Evolutionary conservation across 2,797 vertebrate genomes (phyloP), one percentile per base, ranked within the genome.

Genomic region (Hemibagrus guttatus): DNA sequence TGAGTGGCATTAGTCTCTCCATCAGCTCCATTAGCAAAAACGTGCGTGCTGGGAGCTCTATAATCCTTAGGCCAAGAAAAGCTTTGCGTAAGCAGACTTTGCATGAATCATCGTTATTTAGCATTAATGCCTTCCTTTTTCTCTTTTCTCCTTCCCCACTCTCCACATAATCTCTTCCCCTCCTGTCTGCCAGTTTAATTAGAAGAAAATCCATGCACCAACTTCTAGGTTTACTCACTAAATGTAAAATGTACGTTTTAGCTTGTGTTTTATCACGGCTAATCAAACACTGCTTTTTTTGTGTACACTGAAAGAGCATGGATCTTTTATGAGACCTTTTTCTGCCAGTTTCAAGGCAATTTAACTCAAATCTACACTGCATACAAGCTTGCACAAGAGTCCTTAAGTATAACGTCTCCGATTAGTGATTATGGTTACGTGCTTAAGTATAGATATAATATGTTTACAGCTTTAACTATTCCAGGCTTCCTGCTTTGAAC

Each of bases 71-170:
- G 23, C 46, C 59, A 69, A 54, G 49, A 26, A 84, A 59, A 86
- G 54, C 52, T 83, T 52, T n/a, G 86, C 52, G 83, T 69, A 81
- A 88, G 54, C 35, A 88, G 49, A 58, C 80, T 87, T 85, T 35
- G 46, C 80, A 87, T 87, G 46, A 87, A 90, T 88, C 74, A 84
- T 39, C 82, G 82, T 87, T 68, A 72, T 78, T 87, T 86, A 68
- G 63, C 49, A 83, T 83, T 81, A 80, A 88, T 87, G 75, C 52
- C 68, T 88, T 85, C 26, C 49, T 4, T 54, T 83, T 42, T 68
- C 69, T 66, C 31, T 68, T 52, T 46, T 74, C 58, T 80, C 46
- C 71, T 19, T 14, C 46, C 12, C 1, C 39, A 75, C 61, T 68
- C 58, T 28, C 23, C 17, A 81, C 46, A 76, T 76, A 81, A 52